Percentiles rank a stretch among this genome's conserved stretches.
Conservation (phyloP, 2,888 invertebrate genomes). For the Hypercompe scribonia region DNA sequence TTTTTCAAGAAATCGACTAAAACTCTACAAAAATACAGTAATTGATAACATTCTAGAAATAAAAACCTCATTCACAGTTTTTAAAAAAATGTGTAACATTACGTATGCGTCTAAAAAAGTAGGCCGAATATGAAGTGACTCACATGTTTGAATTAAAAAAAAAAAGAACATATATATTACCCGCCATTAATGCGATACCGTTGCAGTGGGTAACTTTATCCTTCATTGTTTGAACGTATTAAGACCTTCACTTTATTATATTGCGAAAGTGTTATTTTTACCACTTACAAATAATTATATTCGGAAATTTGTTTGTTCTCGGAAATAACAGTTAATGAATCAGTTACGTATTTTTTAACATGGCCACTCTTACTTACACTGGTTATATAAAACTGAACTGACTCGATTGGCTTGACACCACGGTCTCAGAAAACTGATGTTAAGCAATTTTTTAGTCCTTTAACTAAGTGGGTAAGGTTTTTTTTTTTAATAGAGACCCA, state of each 20-base stretch:
- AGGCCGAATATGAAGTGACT: not conserved
- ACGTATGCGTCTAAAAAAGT: not conserved
- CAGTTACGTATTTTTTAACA: not conserved
- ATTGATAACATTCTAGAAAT: not conserved
- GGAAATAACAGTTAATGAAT: not conserved
- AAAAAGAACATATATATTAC: not conserved
- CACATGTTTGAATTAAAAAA: not conserved
- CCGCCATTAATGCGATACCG: not conserved
- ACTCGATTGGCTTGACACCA: no score
- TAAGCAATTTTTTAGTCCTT: no score
- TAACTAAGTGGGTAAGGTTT: no score
- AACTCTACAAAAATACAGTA: not conserved
- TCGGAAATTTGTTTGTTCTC: not conserved
- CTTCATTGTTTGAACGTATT: not conserved
- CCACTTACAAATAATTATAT: constrained; percentile 1
- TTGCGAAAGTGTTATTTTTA: not conserved
- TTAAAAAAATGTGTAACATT: not conserved
- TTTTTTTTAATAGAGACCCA: no score
- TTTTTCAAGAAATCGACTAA: not conserved
- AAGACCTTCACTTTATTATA: constrained; percentile 1
- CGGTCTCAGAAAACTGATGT: no score
- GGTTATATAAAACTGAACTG: no score
- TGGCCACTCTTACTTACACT: not conserved
- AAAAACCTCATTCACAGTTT: not conserved
- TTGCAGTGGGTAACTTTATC: constrained; percentile 3